Base-by-base conservation (phyloP, 2,113 vertebrate species). In the Plestiodon gilberti region DNA sequence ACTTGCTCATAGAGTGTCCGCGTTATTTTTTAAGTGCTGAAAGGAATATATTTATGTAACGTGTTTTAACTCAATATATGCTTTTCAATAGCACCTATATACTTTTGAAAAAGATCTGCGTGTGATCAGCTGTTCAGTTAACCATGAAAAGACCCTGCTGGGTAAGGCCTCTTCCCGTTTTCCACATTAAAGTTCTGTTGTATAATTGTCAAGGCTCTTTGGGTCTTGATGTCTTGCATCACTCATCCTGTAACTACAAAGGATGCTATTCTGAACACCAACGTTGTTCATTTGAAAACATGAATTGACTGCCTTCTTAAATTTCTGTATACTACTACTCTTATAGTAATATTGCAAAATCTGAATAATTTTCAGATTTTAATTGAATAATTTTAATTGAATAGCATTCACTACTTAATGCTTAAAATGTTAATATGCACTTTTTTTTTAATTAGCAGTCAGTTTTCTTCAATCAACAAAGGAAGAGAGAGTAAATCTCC, bases 51-150 rank as follows among this genome's bases (percentile, higher is more conserved):
- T 33, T 38, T 86, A 17, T 14, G 84, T 83, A 52, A 82, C 52
- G 30, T 88, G 25, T 83, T 17, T 79, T 48, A 78, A 87, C 57
- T 40, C 14, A 83, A 76, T 4, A 30, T 89, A 17, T 96, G 4
- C 94, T 90, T 92, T 89, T 94, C 93, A 89, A 25, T 90, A 99
- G 98, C 96, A 98, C 86, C 96, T 99, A 77, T 99, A 99, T 94
- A 96, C 96, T 28, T 99, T 99, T 95, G 98, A 99, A 95, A 98
- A 96, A 96, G 97, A 98, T 91, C 95, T 99, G 78, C 95, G 88
- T 90, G 95, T 98, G 90, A 96, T 98, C 96, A 99, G 98, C 93
- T 98, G 98, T 89, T 99, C 98, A 0, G 84, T 99, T 90, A 99
- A 99, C 95, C 96, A 89, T 79, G 98, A 98, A 91, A 99, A 96